These are phyloP conservation scores for Zootermopsis nevadensis DNA, from an alignment of 2,888 invertebrate species.

Conservation along the genomic window DNA sequence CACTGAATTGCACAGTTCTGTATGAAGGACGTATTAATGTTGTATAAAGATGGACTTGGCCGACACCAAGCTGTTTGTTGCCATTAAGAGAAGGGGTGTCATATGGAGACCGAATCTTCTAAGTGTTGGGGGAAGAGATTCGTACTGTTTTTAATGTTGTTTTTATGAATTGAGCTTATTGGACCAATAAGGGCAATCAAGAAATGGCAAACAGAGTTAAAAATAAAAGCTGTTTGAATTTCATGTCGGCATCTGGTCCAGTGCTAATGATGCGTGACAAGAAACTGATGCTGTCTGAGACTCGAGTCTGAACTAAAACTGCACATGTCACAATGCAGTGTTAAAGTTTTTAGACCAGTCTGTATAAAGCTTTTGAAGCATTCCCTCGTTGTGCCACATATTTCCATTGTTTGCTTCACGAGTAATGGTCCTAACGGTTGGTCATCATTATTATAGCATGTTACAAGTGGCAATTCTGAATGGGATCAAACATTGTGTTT, in stretches of 20 bases:
- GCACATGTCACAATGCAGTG: neutral
- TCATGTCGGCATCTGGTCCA: neutral
- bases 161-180: conserved; percentile 1
- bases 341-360: too few relatives aligned
- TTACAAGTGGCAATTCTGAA: too few relatives aligned
- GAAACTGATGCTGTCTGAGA: neutral
- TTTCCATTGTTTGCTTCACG: neutral
- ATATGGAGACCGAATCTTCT: neutral
- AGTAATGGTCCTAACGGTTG: neutral
- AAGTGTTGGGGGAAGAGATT: neutral
- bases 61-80: neutral
- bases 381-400: neutral
- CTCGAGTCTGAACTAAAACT: neutral
- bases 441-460: neutral
- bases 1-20: conserved; percentile 7
- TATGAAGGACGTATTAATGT: neutral
- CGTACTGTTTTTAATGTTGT: neutral
- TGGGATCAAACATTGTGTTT: too few relatives aligned
- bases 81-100: neutral
- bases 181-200: neutral
- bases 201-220: neutral
- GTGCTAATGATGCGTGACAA: neutral
- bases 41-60: neutral
- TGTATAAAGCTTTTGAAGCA: neutral
- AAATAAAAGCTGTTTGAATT: neutral